Percentiles rank a stretch among this genome's conserved stretches.
Conservation (phyloP, 2,113 vertebrate genomes). For the Lophius piscatorius region DNA sequence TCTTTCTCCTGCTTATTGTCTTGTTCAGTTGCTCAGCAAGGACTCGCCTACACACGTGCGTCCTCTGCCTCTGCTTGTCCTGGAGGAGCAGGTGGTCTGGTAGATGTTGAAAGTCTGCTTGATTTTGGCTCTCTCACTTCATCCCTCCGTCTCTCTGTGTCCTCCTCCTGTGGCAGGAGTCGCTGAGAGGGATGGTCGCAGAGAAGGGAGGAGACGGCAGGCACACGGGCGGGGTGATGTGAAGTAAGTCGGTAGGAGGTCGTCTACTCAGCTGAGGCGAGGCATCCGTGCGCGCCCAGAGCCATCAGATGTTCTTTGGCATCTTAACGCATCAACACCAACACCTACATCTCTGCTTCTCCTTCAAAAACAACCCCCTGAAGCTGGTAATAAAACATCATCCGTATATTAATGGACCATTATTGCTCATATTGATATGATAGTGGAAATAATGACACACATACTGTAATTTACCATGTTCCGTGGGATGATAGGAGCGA, state of each 20-base stretch:
- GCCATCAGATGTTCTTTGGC: conserved; percentile 15
- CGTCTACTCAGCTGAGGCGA: conserved; percentile 59
- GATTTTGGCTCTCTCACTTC: conserved; percentile 41
- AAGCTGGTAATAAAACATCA: too few species aligned
- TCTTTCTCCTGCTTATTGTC: conserved; percentile 54
- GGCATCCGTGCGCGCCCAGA: conserved; percentile 51
- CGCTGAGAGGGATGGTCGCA: conserved; percentile 57
- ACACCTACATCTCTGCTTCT: too few species aligned
- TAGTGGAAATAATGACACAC: too few species aligned
- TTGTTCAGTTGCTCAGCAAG: conserved; percentile 62
- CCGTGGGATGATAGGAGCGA: background rate
- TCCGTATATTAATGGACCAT: too few species aligned
- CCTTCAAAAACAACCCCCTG: too few species aligned
- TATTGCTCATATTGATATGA: too few species aligned
- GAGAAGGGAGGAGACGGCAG: conserved; percentile 69
- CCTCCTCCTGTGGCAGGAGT: conserved; percentile 22
- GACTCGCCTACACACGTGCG: conserved; percentile 75
- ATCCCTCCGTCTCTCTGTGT: conserved; percentile 14
- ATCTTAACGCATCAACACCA: background rate
- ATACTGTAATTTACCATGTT: too few species aligned
- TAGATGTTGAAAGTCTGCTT: conserved; percentile 61
- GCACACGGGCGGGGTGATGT: conserved; percentile 77
- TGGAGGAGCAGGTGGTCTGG: conserved; percentile 68
- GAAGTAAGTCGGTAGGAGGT: conserved; percentile 71
- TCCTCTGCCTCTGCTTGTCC: conserved; percentile 62